Conservation (phyloP, 2,113 vertebrate species). For the Elephantulus edwardii region DNA sequence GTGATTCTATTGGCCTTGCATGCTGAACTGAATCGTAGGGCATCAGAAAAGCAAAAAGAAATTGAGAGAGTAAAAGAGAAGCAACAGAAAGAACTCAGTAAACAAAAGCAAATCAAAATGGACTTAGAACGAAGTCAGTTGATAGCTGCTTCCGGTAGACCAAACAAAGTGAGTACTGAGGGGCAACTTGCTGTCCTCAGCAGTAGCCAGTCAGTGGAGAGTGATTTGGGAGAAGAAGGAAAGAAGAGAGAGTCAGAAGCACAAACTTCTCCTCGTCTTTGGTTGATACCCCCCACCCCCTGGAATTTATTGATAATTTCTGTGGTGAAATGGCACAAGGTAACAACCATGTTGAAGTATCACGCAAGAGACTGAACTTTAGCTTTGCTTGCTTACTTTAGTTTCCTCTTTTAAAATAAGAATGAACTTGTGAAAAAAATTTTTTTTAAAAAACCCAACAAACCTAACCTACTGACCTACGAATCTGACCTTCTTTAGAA, state of each 20-base stretch:
- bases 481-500: not conserved
- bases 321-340: conserved; percentile 76
- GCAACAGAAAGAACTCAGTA: conserved; percentile 94
- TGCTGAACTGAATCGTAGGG: conserved; percentile 89
- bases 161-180: conserved; percentile 88
- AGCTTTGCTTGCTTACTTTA: conserved; percentile 56
- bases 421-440: conserved; percentile 68
- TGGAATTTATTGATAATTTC: conserved; percentile 60
- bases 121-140: conserved; percentile 97
- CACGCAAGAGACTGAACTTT: conserved; percentile 76
- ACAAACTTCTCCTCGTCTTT: conserved; percentile 78
- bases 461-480: too few relatives aligned
- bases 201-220: conserved; percentile 96
- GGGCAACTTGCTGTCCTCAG: conserved; percentile 95
- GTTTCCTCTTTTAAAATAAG: conserved; percentile 55
- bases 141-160: conserved; percentile 95
- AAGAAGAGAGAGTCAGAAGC: conserved; percentile 96
- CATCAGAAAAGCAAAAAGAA: conserved; percentile 94
- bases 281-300: not conserved
- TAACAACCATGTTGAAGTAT: conserved; percentile 70
- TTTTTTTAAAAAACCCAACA: too few relatives aligned
- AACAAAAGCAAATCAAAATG: conserved; percentile 99
- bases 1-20: conserved; percentile 96
- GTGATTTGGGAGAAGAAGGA: conserved; percentile 92
- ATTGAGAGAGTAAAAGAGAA: conserved; percentile 95